Evolutionary conservation across 2,888 invertebrate species (phyloP).

Genomic region (Hirudinaria manillensis): DNA sequence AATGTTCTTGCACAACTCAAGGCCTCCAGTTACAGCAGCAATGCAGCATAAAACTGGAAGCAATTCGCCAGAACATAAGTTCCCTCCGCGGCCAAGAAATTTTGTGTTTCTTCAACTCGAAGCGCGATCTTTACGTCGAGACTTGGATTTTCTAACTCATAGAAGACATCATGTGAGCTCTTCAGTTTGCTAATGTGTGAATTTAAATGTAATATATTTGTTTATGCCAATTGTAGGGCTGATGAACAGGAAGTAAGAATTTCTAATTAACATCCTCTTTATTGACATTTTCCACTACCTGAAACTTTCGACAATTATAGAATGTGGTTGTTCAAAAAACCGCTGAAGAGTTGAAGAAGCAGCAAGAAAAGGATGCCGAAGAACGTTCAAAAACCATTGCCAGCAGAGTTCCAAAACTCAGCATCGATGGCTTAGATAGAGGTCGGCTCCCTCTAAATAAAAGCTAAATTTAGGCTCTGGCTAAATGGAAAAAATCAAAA

Average conservation of each 20-base stretch:
- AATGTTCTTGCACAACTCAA: no score
- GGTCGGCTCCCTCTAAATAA: neutral
- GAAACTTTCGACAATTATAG: conserved; percentile 14
- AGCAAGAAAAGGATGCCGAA: conserved; percentile 34
- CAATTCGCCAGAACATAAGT: conserved; percentile 10
- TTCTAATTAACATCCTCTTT: neutral
- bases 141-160: neutral
- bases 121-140: neutral
- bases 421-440: conserved; percentile 32
- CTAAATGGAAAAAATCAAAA: neutral
- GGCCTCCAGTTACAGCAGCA: no score
- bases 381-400: conserved; percentile 31
- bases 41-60: neutral
- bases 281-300: neutral
- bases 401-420: conserved; percentile 27
- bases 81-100: neutral
- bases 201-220: conserved; percentile 11
- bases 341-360: conserved; percentile 35
- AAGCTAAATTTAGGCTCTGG: neutral
- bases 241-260: conserved; percentile 22
- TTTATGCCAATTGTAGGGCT: conserved; percentile 15
- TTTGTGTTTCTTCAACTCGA: conserved; percentile 14
- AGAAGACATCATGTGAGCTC: neutral
- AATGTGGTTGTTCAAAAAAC: conserved; percentile 33
- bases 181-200: neutral